Conservation (phyloP, 2,113 vertebrate genomes). For the Megaptera novaeangliae region DNA sequence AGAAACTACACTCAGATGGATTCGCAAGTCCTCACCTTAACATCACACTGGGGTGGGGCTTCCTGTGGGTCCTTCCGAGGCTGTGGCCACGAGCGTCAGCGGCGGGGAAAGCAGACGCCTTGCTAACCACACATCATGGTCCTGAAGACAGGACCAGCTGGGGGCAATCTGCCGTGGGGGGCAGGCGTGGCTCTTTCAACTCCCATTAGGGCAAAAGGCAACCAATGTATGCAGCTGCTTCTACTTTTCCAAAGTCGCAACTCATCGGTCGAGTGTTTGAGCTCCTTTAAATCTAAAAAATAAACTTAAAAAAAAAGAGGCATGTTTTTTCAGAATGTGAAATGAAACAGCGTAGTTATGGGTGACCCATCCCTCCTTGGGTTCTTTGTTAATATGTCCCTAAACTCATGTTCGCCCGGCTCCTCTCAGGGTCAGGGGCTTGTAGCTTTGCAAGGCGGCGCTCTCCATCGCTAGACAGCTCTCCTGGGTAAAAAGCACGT, state of each 20-base stretch:
- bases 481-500: fast-evolving
- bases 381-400: neutral
- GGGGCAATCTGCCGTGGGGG: neutral
- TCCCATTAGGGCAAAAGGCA: neutral
- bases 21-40: neutral
- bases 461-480: neutral
- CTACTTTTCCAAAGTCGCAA: neutral
- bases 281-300: conserved; percentile 26
- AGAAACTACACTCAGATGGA: neutral
- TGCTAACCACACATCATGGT: neutral
- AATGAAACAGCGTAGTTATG: neutral
- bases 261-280: neutral
- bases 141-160: neutral
- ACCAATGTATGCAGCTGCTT: neutral
- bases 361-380: neutral
- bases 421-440: neutral
- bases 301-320: neutral
- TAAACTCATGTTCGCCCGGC: fast-evolving
- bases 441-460: neutral
- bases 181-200: neutral
- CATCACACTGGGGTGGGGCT: neutral
- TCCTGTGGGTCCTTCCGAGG: no score
- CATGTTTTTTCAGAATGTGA: neutral
- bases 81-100: neutral
- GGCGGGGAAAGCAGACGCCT: neutral